Percentiles rank a stretch among this genome's conserved stretches.
phyloP scores from a whole-genome alignment of 1,140 invertebrate species.

The Liolophura sinensis region DNA sequence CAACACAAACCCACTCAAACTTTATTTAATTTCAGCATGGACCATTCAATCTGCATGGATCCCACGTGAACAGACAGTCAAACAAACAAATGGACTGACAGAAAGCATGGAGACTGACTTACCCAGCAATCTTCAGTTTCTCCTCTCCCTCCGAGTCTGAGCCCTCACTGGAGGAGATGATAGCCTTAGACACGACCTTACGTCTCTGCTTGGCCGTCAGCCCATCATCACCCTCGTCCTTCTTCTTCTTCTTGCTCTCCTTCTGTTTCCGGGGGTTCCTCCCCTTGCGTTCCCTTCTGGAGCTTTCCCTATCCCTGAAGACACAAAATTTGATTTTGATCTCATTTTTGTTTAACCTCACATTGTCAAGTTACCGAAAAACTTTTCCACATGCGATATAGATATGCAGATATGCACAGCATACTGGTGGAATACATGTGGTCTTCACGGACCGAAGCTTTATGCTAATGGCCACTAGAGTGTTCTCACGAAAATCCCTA shows the following conservation, averaged over 20 bases:
- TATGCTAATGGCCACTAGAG: too few relatives aligned
- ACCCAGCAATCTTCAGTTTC: slow-evolving; percentile 64
- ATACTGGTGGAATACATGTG: too few relatives aligned
- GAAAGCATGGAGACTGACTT: slow-evolving; percentile 8
- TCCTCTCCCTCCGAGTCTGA: slow-evolving; percentile 71
- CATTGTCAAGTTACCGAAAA: too few relatives aligned
- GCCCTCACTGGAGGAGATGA: slow-evolving; percentile 88
- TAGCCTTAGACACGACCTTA: slow-evolving; percentile 91
- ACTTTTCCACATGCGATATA: too few relatives aligned
- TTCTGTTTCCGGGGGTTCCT: slow-evolving; percentile 20
- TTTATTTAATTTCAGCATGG: background rate
- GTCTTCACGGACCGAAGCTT: too few relatives aligned
- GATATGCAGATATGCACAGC: too few relatives aligned
- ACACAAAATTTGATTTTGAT: too few relatives aligned
- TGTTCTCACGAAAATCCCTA: too few relatives aligned
- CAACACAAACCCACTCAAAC: slow-evolving; percentile 27
- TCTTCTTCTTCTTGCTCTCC: slow-evolving; percentile 31
- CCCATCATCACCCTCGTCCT: slow-evolving; percentile 63
- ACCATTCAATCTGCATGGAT: background rate
- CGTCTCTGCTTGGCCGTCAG: slow-evolving; percentile 80
- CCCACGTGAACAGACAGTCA: too few relatives aligned
- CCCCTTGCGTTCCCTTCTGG: slow-evolving; percentile 13
- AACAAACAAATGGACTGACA: background rate
- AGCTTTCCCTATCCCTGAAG: slow-evolving; percentile 16
- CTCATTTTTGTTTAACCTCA: too few relatives aligned